Percentiles rank a stretch among this genome's conserved stretches.
Conservation (phyloP, 1,140 invertebrate species). For the Polypedilum pembai region DNA sequence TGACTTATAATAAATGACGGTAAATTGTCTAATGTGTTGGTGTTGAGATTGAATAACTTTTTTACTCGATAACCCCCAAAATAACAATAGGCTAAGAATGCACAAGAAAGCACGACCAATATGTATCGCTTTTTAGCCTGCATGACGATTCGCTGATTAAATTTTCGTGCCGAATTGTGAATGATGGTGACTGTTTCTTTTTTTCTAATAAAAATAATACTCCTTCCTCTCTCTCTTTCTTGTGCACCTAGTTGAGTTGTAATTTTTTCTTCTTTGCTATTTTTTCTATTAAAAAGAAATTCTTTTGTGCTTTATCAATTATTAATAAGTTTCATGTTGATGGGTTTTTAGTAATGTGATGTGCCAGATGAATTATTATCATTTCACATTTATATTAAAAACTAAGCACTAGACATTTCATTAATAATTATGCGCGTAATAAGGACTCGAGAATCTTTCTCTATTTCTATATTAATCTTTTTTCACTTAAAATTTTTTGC, state of each 20-base stretch:
- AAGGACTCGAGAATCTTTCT: too few relatives aligned
- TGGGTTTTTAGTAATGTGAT: neutral
- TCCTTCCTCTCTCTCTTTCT: neutral
- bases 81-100: conserved; percentile 76
- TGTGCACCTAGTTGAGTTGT: neutral
- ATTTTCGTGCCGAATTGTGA: conserved; percentile 23
- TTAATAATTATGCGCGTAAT: too few relatives aligned
- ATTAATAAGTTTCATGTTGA: neutral
- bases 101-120: conserved; percentile 68
- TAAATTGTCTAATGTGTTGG: neutral
- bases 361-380: neutral
- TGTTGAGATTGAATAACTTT: conserved; percentile 38
- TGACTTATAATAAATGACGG: conserved; percentile 8
- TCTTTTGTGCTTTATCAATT: neutral
- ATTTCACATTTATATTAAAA: conserved; percentile 25
- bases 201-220: neutral
- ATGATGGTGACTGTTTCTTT: neutral
- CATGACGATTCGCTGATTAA: conserved; percentile 48
- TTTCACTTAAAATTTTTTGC: too few relatives aligned
- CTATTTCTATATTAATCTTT: too few relatives aligned
- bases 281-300: neutral
- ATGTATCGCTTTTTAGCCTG: conserved; percentile 90
- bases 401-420: neutral
- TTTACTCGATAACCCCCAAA: conserved; percentile 70
- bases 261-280: neutral